Conservation (phyloP, 2,888 invertebrate genomes). For the Phortica magna region DNA sequence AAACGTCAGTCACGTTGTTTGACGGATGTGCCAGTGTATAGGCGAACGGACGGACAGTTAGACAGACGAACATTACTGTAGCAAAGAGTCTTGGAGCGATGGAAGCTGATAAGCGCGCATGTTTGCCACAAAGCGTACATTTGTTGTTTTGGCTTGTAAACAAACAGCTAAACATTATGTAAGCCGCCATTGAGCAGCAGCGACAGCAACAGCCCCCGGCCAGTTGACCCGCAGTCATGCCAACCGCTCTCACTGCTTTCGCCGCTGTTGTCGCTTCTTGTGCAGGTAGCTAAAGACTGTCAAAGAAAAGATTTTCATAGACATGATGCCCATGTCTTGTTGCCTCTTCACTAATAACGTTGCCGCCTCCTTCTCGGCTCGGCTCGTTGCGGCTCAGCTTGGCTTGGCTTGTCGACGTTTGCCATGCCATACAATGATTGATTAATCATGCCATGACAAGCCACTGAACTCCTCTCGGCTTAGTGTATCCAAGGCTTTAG, state of each 20-base stretch:
- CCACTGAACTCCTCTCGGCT: slow-evolving; percentile 16
- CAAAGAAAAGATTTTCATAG: slow-evolving; percentile 29
- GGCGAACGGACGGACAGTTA: background rate
- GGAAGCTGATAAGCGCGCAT: slow-evolving; percentile 20
- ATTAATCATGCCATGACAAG: slow-evolving; percentile 34
- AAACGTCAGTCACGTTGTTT: background rate
- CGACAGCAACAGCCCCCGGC: too few relatives aligned
- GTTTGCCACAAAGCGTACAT: slow-evolving; percentile 4
- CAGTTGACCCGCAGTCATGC: background rate
- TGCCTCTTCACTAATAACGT: too few relatives aligned
- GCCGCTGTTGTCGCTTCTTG: background rate
- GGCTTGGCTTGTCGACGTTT: background rate
- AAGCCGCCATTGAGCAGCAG: background rate
- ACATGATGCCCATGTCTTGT: background rate
- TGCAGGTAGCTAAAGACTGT: slow-evolving; percentile 28
- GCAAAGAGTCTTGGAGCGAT: background rate
- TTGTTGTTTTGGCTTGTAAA: slow-evolving; percentile 9
- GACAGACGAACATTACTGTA: background rate
- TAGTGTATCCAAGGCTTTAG: background rate
- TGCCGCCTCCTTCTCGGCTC: too few relatives aligned
- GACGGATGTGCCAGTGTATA: background rate
- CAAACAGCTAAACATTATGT: slow-evolving; percentile 18
- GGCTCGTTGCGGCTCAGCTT: too few relatives aligned
- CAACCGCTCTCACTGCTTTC: background rate
- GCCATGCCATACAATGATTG: slow-evolving; percentile 15